phyloP scores from a whole-genome alignment of 2,888 invertebrate genomes.

The Horisme vitalbata region DNA sequence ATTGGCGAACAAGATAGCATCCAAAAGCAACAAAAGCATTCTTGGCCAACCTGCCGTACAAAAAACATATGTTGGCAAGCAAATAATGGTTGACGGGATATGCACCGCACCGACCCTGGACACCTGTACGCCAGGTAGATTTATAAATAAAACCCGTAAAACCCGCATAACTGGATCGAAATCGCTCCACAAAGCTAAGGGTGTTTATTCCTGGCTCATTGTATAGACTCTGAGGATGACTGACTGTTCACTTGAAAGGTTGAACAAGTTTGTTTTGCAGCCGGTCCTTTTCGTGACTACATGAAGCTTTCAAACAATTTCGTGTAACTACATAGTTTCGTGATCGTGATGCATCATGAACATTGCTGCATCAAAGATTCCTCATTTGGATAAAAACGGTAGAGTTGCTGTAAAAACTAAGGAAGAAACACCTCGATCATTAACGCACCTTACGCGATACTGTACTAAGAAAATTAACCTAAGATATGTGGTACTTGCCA shows the following conservation, averaged over 20 bases:
- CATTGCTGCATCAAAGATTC: constrained; percentile 12
- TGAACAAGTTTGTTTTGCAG: constrained; percentile 10
- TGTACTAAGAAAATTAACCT: constrained; percentile 29
- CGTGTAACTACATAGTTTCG: constrained; percentile 16
- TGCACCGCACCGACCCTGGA: constrained; percentile 42
- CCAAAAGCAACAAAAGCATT: constrained; percentile 14
- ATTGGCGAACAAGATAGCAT: constrained; percentile 3
- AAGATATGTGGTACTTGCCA: constrained; percentile 21
- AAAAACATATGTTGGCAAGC: constrained; percentile 21
- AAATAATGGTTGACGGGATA: constrained; percentile 35
- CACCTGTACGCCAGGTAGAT: constrained; percentile 56
- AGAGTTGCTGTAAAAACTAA: constrained; percentile 21
- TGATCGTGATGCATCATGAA: constrained; percentile 11
- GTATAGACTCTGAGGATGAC: constrained; percentile 2
- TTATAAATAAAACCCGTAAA: constrained; percentile 47
- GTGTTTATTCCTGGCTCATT: constrained; percentile 26
- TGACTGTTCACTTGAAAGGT: constrained; percentile 11
- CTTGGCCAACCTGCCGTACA: constrained; percentile 3
- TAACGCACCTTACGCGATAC: constrained; percentile 29
- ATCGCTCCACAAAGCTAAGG: constrained; percentile 38
- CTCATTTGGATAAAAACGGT: constrained; percentile 12
- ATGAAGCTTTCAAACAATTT: constrained; percentile 18
- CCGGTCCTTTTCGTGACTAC: constrained; percentile 15
- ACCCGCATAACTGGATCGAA: constrained; percentile 40
- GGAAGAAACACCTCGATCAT: constrained; percentile 29